A percentile compares a stretch with the other conserved stretches of the same genome.
These are phyloP conservation scores for Acanthisitta chloris DNA, from an alignment of 2,113 vertebrate species.

Conservation along the genomic window DNA sequence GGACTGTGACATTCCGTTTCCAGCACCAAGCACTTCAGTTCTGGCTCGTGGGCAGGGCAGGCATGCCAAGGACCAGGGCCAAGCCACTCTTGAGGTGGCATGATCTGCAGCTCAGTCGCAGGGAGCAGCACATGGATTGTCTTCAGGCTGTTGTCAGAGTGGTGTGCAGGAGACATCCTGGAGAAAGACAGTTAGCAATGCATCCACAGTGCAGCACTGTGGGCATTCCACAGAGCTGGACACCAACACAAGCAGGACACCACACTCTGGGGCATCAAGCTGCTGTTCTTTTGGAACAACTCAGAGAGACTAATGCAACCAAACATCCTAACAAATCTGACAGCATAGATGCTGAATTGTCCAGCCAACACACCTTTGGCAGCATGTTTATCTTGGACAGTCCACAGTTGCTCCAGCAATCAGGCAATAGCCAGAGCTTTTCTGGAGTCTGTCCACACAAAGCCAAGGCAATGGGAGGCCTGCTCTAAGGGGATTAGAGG, in stretches of 20 bases:
- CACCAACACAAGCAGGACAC: not conserved
- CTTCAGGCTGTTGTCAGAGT: no score
- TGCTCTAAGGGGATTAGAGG: not conserved
- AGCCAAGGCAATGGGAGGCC: not conserved
- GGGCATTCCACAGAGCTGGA: not conserved
- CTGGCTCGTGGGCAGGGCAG: not conserved
- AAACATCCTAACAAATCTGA: not conserved
- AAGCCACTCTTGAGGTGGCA: accelerated
- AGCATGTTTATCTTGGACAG: not conserved
- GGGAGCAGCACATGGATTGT: accelerated
- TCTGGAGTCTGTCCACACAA: not conserved
- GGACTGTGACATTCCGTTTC: not conserved
- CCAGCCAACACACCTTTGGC: accelerated
- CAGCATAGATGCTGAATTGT: not conserved
- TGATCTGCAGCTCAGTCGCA: accelerated
- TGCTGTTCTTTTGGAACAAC: not conserved
- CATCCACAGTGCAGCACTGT: accelerated
- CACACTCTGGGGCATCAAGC: accelerated
- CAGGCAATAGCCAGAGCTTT: not conserved
- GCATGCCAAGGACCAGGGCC: not conserved
- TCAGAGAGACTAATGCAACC: not conserved
- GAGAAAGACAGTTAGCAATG: not conserved
- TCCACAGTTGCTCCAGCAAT: not conserved
- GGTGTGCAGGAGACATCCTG: not conserved
- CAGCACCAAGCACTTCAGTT: not conserved